Conservation (phyloP, 2,797 vertebrate genomes). For the Monodelphis domestica region DNA sequence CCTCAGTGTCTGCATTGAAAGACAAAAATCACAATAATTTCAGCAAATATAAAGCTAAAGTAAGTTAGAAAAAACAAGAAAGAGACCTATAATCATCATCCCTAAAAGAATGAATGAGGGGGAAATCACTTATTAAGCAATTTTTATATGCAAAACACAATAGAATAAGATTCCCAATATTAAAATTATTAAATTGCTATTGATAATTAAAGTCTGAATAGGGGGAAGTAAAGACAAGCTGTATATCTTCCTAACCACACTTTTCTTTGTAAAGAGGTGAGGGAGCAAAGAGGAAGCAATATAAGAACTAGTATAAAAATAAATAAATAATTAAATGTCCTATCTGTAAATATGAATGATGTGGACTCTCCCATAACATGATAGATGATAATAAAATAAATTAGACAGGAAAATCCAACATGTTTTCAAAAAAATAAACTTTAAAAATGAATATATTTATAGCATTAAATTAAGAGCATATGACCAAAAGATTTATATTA, state of each 20-base stretch:
- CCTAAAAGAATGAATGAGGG: background rate
- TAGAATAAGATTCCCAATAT: background rate
- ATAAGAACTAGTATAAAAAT: background rate
- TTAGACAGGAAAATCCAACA: background rate
- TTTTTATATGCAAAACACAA: background rate
- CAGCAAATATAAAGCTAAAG: background rate
- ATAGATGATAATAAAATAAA: background rate
- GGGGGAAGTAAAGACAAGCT: background rate
- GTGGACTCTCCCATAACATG: background rate
- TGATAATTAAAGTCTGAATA: background rate
- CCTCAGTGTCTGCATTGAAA: background rate
- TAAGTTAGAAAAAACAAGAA: background rate
- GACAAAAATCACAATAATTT: background rate
- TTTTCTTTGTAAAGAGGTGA: background rate
- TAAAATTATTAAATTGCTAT: background rate
- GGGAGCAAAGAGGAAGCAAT: background rate
- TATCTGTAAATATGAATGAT: background rate
- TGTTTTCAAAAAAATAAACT: background rate
- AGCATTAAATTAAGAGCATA: background rate
- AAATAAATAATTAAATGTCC: background rate
- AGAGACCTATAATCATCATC: background rate
- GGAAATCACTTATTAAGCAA: background rate
- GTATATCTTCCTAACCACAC: background rate
- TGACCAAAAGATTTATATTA: too few relatives aligned
- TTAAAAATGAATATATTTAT: background rate